phyloP scores from a whole-genome alignment of 2,888 invertebrate species.

The Pherbina coryleti region DNA sequence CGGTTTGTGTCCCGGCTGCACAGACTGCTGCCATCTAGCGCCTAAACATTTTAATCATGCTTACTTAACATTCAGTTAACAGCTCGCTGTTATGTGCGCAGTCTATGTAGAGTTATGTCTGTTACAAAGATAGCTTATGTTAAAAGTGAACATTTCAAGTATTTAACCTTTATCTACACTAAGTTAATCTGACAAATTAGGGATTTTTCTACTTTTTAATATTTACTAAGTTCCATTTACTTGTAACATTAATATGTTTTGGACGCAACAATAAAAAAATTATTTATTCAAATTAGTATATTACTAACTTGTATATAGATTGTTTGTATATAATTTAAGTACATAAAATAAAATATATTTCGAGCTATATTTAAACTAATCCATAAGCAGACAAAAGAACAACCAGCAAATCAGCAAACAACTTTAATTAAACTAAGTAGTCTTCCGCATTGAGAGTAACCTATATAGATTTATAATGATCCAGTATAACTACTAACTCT shows the following conservation, averaged over 20 bases:
- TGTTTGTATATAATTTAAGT: constrained; percentile 4
- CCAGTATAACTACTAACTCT: constrained; percentile 27
- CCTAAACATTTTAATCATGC: background rate
- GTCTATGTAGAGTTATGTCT: background rate
- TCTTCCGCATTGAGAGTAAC: constrained; percentile 61
- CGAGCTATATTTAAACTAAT: background rate
- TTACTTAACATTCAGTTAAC: background rate
- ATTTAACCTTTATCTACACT: background rate
- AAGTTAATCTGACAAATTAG: constrained; percentile 41
- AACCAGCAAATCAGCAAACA: background rate
- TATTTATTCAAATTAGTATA: background rate
- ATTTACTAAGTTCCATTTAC: background rate
- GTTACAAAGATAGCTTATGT: background rate
- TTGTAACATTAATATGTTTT: background rate
- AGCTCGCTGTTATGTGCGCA: background rate
- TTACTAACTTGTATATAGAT: background rate
- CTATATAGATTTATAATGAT: background rate
- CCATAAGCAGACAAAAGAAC: background rate
- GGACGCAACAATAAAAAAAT: background rate
- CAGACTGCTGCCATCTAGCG: background rate
- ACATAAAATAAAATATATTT: background rate
- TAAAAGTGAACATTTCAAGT: background rate
- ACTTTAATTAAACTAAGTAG: constrained; percentile 56
- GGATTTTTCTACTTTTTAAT: constrained; percentile 24
- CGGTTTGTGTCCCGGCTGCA: constrained; percentile 1